Conservation (phyloP, 2,888 invertebrate species). For the Choreutis nemorana region DNA sequence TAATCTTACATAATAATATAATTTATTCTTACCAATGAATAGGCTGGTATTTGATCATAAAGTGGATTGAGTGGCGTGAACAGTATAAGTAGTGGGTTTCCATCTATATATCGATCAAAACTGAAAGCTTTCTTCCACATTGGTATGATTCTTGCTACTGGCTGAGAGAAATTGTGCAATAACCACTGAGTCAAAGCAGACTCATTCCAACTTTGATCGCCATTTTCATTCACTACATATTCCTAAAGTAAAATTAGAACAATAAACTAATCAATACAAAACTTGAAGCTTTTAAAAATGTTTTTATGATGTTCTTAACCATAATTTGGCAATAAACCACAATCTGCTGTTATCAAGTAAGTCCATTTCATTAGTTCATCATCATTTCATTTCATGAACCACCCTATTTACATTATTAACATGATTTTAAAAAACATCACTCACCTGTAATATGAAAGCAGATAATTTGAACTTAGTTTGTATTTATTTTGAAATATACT, state of each 20-base stretch:
- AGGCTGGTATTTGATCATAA: slow-evolving; percentile 69
- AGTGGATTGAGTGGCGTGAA: slow-evolving; percentile 83
- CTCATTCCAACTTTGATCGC: slow-evolving; percentile 37
- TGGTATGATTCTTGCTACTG: slow-evolving; percentile 73
- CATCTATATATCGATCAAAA: slow-evolving; percentile 72
- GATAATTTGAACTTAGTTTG: no score
- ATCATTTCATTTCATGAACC: neutral
- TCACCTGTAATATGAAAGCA: no score
- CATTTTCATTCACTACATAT: slow-evolving; percentile 46
- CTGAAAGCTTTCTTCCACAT: slow-evolving; percentile 74
- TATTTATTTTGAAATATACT: no score
- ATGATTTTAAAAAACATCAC: no score
- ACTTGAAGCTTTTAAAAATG: neutral
- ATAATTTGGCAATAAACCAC: no score
- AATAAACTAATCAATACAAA: slow-evolving; percentile 9
- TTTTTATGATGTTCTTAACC: neutral
- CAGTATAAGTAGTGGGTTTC: slow-evolving; percentile 76
- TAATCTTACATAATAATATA: no score
- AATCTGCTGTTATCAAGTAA: no score
- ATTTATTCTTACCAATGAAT: slow-evolving; percentile 71
- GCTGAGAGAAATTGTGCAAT: slow-evolving; percentile 66
- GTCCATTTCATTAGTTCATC: neutral
- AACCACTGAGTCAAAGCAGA: slow-evolving; percentile 66
- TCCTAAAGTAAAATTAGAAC: slow-evolving; percentile 37
- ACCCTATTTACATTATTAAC: neutral